A percentile compares a stretch with the other conserved stretches of the same genome.
phyloP scores from a whole-genome alignment of 1,140 invertebrate species.

The Trissolcus basalis region DNA sequence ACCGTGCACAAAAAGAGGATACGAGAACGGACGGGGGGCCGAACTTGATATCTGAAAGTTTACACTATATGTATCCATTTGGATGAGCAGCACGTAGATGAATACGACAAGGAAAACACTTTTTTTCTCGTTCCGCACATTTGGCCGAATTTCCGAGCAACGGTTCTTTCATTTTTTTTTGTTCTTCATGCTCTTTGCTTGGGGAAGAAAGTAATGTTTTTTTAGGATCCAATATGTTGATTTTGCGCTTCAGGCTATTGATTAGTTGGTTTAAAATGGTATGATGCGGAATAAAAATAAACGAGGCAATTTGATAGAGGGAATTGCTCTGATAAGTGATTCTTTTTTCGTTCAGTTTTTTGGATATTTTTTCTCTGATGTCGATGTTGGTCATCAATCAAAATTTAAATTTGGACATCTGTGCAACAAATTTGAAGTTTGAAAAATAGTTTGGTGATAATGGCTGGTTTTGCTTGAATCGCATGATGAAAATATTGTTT shows the following conservation, averaged over 20 bases:
- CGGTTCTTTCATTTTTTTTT: constrained; percentile 16
- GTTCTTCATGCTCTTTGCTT: background rate
- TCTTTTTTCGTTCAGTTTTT: too few species aligned
- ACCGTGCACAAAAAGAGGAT: constrained; percentile 41
- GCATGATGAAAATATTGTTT: too few species aligned
- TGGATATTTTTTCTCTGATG: too few species aligned
- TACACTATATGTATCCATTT: constrained; percentile 48
- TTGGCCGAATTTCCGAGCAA: constrained; percentile 13
- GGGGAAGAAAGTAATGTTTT: constrained; percentile 15
- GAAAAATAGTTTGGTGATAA: background rate
- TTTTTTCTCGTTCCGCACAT: constrained; percentile 12
- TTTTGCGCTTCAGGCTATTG: constrained; percentile 14
- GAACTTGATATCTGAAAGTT: constrained; percentile 37
- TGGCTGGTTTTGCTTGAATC: background rate
- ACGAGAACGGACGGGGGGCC: constrained; percentile 3
- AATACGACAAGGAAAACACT: constrained; percentile 31
- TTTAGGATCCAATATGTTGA: constrained; percentile 34
- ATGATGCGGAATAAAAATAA: background rate
- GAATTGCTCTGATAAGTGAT: too few species aligned
- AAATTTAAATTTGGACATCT: too few species aligned
- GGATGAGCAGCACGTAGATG: constrained; percentile 17
- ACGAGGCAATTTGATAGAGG: too few species aligned
- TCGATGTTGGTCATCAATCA: too few species aligned
- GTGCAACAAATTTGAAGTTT: too few species aligned
- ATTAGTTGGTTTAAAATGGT: background rate